Percentiles rank a stretch among this genome's conserved stretches.
These are phyloP conservation scores for Lordiphosa mommai DNA, from an alignment of 1,140 invertebrate genomes.

Conservation along the genomic window DNA sequence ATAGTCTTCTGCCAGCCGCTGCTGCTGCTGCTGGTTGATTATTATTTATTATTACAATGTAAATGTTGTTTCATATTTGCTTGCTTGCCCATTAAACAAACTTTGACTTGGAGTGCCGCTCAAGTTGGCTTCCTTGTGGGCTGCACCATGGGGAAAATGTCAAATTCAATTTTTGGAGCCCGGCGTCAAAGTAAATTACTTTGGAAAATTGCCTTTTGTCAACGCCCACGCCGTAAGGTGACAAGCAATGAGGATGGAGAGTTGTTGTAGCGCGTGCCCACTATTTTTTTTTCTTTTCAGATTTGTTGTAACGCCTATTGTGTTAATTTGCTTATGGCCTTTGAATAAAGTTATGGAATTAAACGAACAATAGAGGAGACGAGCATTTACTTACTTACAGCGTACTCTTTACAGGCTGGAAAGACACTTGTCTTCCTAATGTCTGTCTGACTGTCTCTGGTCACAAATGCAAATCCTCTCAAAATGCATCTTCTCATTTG, in stretches of 20 bases:
- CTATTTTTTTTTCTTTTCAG: conserved; percentile 6
- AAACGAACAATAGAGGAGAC: too few species aligned
- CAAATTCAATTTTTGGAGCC: conserved; percentile 44
- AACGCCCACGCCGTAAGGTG: conserved; percentile 18
- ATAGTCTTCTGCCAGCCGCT: conserved; percentile 31
- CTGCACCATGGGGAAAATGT: conserved; percentile 25
- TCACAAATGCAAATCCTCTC: too few species aligned
- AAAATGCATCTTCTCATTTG: too few species aligned
- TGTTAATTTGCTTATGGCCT: conserved; percentile 27
- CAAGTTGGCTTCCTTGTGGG: conserved; percentile 34
- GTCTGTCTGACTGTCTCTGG: too few species aligned
- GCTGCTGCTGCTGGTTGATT: conserved; percentile 15
- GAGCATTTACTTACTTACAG: too few species aligned
- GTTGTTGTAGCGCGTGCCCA: conserved; percentile 28
- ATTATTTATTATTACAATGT: conserved; percentile 8
- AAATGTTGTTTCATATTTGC: conserved; percentile 5
- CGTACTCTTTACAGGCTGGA: too few species aligned
- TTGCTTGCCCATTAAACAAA: neutral
- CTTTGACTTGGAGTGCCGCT: neutral
- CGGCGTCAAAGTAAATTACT: conserved; percentile 41
- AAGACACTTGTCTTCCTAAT: too few species aligned
- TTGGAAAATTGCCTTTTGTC: conserved; percentile 44
- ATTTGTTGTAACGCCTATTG: conserved; percentile 12
- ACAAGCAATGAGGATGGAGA: neutral
- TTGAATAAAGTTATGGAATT: neutral